Base-by-base conservation (phyloP, 2,113 vertebrate species). In the Tupaia chinensis region DNA sequence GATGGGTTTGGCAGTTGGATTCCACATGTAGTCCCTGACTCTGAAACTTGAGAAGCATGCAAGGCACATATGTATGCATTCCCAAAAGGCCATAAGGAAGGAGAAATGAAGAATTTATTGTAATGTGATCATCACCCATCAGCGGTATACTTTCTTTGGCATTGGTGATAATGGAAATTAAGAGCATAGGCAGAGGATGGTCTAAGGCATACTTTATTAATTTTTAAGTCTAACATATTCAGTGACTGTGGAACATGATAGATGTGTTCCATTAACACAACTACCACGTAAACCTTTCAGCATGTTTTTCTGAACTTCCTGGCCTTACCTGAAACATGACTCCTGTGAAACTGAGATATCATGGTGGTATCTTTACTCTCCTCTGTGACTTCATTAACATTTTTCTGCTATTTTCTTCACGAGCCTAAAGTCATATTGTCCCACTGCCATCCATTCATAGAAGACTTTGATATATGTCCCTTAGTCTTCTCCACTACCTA, bases 381-480 rank as follows among this genome's bases (percentile, higher is more conserved):
- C 25, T 53, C 9, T n/a, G 15, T 58, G 78, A 44, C 23, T 91
- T 85, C 44, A 66, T 66, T 14, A 93, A 44, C 14, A 66, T 11
- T 69, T 87, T 87, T 29, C 13, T 65, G 22, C 15, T 70, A 7
- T 73, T 77, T 53, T 29, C 10, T 77, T 29, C 29, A n/a, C 25
- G 6, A 25, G 1, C 0, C 9, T 58, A 7, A 3, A 80, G 4
- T 29, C 1, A 17, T 77, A 3, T 32, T 34, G 11, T 15, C 14
- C 14, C 54, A 58, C 9, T 14, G 34, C 13, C 14, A 29, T 76
- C 22, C 25, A 76, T 29, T 94, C 7, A 17, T 11, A 79, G 34
- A 63, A 63, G 44, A 32, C 20, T 60, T 74, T 13, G 29, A 17
- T 53, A 12, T 2, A 17, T 60, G 29, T 2, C 17, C 80, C 1